These are phyloP conservation scores for Saturnia pavonia DNA, from an alignment of 2,888 invertebrate genomes.

Conservation along the genomic window DNA sequence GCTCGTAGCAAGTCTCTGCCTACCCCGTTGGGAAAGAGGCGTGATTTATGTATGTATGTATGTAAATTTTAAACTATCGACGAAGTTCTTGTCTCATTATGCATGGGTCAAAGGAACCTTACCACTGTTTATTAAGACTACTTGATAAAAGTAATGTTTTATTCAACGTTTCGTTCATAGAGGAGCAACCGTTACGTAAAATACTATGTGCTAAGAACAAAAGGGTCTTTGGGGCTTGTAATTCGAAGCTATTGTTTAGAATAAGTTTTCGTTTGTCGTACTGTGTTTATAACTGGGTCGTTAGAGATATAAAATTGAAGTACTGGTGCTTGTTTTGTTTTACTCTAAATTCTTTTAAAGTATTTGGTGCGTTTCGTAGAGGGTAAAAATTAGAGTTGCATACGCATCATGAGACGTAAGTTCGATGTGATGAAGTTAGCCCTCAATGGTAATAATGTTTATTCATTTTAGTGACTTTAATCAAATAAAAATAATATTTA, in stretches of 20 bases:
- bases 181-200: neutral
- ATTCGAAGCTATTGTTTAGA: neutral
- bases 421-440: no score
- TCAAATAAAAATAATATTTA: no score
- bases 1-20: no score
- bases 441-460: neutral
- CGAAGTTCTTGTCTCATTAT: neutral
- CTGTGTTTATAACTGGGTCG: neutral
- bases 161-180: neutral
- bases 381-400: no score
- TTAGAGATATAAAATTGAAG: neutral
- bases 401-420: no score
- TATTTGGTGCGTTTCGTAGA: no score
- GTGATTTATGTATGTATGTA: no score
- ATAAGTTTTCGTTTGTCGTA: neutral
- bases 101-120: neutral
- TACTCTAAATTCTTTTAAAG: neutral
- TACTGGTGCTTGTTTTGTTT: neutral
- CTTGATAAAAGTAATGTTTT: neutral
- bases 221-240: neutral
- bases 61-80: neutral
- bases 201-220: constrained; percentile 4
- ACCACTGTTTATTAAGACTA: neutral
- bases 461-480: no score
- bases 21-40: no score